Evolutionary conservation across 2,113 vertebrate species (phyloP), one percentile per base, ranked within the genome.

Genomic region (Lucifuga dentata): DNA sequence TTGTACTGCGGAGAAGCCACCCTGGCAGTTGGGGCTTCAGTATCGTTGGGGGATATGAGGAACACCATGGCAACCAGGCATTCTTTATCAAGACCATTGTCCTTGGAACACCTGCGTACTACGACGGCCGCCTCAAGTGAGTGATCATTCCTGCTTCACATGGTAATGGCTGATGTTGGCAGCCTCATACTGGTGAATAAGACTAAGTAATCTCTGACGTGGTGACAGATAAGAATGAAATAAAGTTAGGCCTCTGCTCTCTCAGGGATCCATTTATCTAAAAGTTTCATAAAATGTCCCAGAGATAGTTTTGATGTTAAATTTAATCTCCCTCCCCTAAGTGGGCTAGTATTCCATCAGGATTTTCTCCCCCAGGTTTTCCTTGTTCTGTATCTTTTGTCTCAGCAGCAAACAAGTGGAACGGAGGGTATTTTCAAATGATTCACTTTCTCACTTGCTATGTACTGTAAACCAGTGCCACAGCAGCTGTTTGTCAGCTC

Each of bases 81-180:
- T 99, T 99, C 92, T 99, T 99, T 88, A 99, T 99, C 83, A 99
- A 99, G 91, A 99, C 98, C 0, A 98, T 99, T 32, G 98, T 99
- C 68, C 91, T 99, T 20, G 98, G 98, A 80, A 99, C 98, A 19
- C 98, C 98, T 1, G 98, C 97, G 0, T 99, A 99, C 89, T 98
- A 98, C 11, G 98, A 99, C 33, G 97, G 98, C 44, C 95, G 97
- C 80, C 90, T 99, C 67, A 99, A 98, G 98, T 99, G 82, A 98
- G 96, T 88, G 32, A 38, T 66, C 24, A 3, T 17, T 68, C 11
- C 46, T 26, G 65, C 8, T 10, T 64, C 20, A 19, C 45, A 9
- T 44, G 36, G 45, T 51, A 53, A 38, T 65, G 57, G 57, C 29
- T 56, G 41, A n/a, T 41, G 17, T 35, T 39, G 46, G 43, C 35